Base-by-base conservation (phyloP, 2,888 invertebrate genomes). In the Steinernema carpocapsae region DNA sequence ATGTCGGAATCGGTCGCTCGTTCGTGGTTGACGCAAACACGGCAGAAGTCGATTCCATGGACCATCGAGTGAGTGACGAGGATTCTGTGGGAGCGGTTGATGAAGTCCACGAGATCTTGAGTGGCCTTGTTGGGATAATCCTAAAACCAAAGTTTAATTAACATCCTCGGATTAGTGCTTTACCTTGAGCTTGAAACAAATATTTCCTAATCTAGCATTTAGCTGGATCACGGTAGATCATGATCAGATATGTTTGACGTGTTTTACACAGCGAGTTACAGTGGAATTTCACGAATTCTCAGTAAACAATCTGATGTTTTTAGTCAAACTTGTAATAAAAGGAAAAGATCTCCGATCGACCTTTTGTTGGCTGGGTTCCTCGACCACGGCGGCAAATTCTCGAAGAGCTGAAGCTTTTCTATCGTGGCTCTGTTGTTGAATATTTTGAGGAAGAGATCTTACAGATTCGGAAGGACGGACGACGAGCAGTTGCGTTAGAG, bases 21-120 rank as follows among this genome's bases (percentile, higher is more conserved):
- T 24, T 72, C 45, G 48, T 70, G 73, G 48, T 22, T 71, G 59
- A 73, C 32, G 46, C 37, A 37, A 17, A 77, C 14, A n/a, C 77
- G 75, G 51, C 72, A 73, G 48, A 77, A 43, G 45, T 71, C 37
- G 12, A 70, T 42, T 12, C 64, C 73, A 7, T 37, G 42, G 7
- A 72, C 72, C 3, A 26, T 14, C 4, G 81, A 72, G 22, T 76
- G 76, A 4, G 81, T 81, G 56, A 81, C 73, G 48, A 76, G 42
- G 42, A 81, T 48, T 32, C 74, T 73, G 64, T 71, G 73, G 0
- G 78, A 77, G 19, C 74, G 43, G 73, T 81, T 81, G 14, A 81
- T 72, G 72, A 72, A 77, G 22, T 71, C 52, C 22, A 77, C 78
- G 24, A 81, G 76, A 1, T 32, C 70, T 29, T n/a, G 45, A 0